Base-by-base conservation (phyloP, 2,113 vertebrate genomes). In the Cariama cristata region DNA sequence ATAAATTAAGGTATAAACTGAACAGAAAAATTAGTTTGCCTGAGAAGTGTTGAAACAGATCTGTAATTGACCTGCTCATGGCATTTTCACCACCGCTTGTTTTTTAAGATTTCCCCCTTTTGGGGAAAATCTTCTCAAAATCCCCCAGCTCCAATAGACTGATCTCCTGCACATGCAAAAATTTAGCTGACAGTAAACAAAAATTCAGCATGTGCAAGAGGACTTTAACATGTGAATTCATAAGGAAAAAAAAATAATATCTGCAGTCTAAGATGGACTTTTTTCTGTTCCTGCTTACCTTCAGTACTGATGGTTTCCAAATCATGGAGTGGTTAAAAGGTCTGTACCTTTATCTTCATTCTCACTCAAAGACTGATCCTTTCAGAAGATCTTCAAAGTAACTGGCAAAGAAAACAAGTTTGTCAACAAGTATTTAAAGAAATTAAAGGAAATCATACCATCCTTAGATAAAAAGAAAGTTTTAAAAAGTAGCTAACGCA, bases 1-100 rank as follows among this genome's bases (percentile, higher is more conserved):
- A 85, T 79, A 96, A 95, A 95, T 84, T 90, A 84, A 92, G 16
- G n/a, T 83, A 88, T 53, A 93, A 96, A 94, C 32, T 40, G 35
- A 95, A 88, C 11, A 86, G 68, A 92, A 95, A 88, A 94, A 89
- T 32, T 68, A 91, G 56, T 93, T 94, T 95, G 24, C 40, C 30
- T 77, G 50, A 40, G 47, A 96, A 22, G 16, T 92, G 49, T 56
- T 89, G 47, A 92, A 89, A 74, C 14, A 91, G 47, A 67, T 75
- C 55, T 75, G 35, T 59, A 86, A 71, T 47, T 90, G 90, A 96
- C 72, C 52, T 79, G n/a, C 33, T 92, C 19, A 56, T 23, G 59
- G 8, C 23, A 53, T 79, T 96, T 91, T 79, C 40, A 64, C 19
- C 47, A 86, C 52, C 75, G 10, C 10, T 79, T 62, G 13, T 40